Base-by-base conservation (phyloP, 2,113 vertebrate species). In the Hippocampus abdominalis region DNA sequence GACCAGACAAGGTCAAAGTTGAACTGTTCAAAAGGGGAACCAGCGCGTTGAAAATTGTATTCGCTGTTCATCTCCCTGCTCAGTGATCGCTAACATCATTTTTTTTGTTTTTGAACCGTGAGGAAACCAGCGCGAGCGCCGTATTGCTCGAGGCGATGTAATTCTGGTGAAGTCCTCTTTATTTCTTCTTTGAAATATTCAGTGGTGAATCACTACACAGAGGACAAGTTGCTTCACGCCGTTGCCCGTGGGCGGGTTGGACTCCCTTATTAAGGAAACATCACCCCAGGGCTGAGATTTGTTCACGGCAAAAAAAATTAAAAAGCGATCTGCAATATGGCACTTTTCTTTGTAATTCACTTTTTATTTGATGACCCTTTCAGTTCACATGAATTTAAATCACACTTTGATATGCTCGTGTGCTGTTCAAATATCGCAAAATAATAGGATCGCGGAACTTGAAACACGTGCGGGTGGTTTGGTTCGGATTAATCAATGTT, bases 181-280 rank as follows among this genome's bases (percentile, higher is more conserved):
- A 27, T 66, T 64, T 39, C 72, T 32, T 40, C 62, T 49, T 54
- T 46, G 66, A 82, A 78, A 68, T 36, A 56, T 73, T 73, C 4
- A 25, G 60, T 75, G 73, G 71, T 76, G 79, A 89, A 68, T 89
- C 82, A 78, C 39, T 13, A 3, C 13, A 71, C 65, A n/a, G 66
- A 75, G 57, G 83, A 75, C 79, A 12, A 75, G 84, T 72, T 51
- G 73, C 70, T 81, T 87, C 89, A 78, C 80, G 90, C 80, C 64
- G 9, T 62, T 29, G 66, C 86, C 64, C 75, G 85, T 85, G 80
- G 81, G 80, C 18, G 76, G 80, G 76, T 71, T 53, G 9, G 23
- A n/a, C 76, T 72, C 32, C 32, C 44, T 81, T 72, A 54, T 62
- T 73, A 65, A 81, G 29, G 6, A 72, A 79, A 81, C 54, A 1